Conservation (phyloP, 2,113 vertebrate genomes). For the Ariopsis seemanni region DNA sequence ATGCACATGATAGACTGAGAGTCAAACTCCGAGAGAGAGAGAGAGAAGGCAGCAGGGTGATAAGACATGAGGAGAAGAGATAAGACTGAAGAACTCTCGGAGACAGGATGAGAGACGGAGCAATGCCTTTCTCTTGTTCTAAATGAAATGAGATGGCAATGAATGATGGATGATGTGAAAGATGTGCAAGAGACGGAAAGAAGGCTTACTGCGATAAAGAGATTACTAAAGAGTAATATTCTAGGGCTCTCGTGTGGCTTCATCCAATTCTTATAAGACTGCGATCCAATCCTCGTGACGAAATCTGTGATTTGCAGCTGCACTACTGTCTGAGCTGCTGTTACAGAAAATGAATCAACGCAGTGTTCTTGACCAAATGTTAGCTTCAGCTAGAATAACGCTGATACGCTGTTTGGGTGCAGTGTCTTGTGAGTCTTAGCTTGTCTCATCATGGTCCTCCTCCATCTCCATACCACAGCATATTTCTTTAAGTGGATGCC, state of each 20-base stretch:
- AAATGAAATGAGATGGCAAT: background rate
- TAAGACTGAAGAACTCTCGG: background rate
- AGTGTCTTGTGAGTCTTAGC: background rate
- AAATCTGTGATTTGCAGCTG: background rate
- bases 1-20: constrained; percentile 11
- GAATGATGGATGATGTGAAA: background rate
- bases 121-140: background rate
- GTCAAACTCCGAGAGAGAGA: background rate
- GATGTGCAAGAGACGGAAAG: background rate
- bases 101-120: background rate
- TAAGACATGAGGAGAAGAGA: background rate
- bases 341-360: background rate
- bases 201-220: background rate
- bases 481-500: background rate
- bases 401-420: background rate
- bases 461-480: background rate
- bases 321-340: background rate
- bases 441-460: background rate
- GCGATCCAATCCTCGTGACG: background rate
- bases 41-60: background rate
- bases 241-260: background rate
- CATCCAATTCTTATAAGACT: background rate
- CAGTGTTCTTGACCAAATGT: background rate
- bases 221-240: constrained; percentile 6
- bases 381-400: background rate